phyloP scores from a whole-genome alignment of 2,113 vertebrate species.

The Hoplias malabaricus region DNA sequence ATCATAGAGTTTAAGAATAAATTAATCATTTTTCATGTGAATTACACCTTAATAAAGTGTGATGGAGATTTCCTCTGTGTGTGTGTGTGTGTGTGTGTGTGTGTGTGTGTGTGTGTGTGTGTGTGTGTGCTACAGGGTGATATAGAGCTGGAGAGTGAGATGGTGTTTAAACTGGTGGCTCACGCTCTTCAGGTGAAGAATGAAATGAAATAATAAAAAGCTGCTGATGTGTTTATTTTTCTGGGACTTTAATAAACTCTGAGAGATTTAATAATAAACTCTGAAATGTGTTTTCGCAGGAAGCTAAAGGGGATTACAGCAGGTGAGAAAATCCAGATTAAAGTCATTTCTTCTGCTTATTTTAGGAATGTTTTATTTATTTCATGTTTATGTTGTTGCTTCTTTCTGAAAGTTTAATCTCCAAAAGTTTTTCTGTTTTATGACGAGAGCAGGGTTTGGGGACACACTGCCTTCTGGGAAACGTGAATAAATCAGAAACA shows the following conservation, averaged over 20 bases:
- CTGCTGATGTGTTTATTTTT: not conserved
- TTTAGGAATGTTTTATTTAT: too few relatives aligned
- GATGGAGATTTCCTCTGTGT: too few relatives aligned
- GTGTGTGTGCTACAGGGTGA: constrained; percentile 79
- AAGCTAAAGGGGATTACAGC: constrained; percentile 95
- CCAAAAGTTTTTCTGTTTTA: too few relatives aligned
- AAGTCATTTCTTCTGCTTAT: too few relatives aligned
- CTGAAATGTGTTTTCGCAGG: constrained; percentile 71
- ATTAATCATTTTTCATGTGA: too few relatives aligned
- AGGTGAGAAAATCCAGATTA: constrained; percentile 81
- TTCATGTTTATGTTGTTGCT: not conserved
- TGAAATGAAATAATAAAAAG: too few relatives aligned
- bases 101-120: not conserved
- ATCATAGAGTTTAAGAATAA: too few relatives aligned
- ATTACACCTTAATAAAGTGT: too few relatives aligned
- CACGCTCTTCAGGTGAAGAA: constrained; percentile 95
- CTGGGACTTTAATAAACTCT: not conserved
- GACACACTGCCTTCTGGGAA: too few relatives aligned
- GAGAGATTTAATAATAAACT: not conserved
- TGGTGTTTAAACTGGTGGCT: constrained; percentile 94
- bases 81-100: constrained; percentile 9
- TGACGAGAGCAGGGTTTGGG: too few relatives aligned
- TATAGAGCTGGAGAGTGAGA: constrained; percentile 95
- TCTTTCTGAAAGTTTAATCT: too few relatives aligned
- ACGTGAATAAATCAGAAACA: too few relatives aligned